Percentiles rank a stretch among this genome's conserved stretches.
Conservation (phyloP, 2,888 invertebrate species). For the Eledona agricola region DNA sequence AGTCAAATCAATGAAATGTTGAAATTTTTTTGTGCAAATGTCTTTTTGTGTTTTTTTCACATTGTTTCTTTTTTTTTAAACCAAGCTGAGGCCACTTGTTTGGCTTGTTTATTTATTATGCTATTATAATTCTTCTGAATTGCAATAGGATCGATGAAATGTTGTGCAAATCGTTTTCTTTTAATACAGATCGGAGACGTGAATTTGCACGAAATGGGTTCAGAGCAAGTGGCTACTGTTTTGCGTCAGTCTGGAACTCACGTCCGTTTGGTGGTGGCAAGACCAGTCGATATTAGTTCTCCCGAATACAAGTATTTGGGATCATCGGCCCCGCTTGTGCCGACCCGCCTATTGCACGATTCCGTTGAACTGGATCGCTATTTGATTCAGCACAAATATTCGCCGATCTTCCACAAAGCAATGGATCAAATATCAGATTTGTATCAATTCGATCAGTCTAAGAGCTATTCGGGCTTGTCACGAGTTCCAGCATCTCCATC, state of each 20-base stretch:
- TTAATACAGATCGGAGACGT: conserved; percentile 63
- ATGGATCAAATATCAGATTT: conserved; percentile 47
- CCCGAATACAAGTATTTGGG: conserved; percentile 68
- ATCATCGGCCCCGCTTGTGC: conserved; percentile 71
- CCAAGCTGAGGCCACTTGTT: no score
- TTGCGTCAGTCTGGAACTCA: conserved; percentile 94
- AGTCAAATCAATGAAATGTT: no score
- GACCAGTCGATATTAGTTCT: conserved; percentile 80
- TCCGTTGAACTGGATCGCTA: conserved; percentile 87
- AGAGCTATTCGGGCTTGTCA: conserved; percentile 54
- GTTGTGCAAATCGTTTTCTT: no score
- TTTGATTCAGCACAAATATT: conserved; percentile 82
- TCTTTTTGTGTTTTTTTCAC: no score
- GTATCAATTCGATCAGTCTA: conserved; percentile 60
- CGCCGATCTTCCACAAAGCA: conserved; percentile 70
- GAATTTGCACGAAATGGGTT: conserved; percentile 95
- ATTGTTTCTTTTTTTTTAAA: no score
- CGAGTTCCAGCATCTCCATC: conserved; percentile 62
- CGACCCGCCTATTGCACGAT: conserved; percentile 81
- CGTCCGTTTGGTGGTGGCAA: conserved; percentile 92
- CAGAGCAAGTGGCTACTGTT: conserved; percentile 96
- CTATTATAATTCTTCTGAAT: no score
- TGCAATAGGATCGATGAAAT: no score
- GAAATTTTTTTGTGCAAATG: no score
- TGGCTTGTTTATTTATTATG: no score